Evolutionary conservation across 2,797 vertebrate genomes (phyloP), one percentile per base, ranked within the genome.

Genomic region (Thalassophryne amazonica): DNA sequence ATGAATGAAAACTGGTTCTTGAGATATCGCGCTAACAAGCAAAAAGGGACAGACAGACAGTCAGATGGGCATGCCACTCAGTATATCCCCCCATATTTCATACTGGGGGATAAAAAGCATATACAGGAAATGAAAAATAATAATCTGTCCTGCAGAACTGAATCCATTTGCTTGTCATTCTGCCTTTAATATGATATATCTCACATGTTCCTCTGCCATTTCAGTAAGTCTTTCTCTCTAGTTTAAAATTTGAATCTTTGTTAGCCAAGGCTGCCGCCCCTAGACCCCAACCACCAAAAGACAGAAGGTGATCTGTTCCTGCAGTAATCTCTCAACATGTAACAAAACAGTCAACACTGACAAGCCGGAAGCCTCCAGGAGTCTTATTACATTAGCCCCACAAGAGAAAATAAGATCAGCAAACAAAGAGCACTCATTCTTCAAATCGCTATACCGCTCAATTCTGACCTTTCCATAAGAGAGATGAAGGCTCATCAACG

Each of bases 271-370:
- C 11, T 5, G 1, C 11, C 5, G 23, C 9, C 7, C 15, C 9
- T 12, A n/a, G n/a, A n/a, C 10, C 15, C 23, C 13, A 18, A 16
- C 23, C 15, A 9, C 5, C 29, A 40, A 10, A 35, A n/a, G 30
- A 33, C 35, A 35, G 22, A 11, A 60, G 55, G 21, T 22, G 47
- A 80, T 71, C 49, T 2, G 13, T 68, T 75, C 47, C n/a, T 29
- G 29, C n/a, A 45, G 51, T 66, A 37, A 61, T 48, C 48, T 60
- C 66, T 72, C 12, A 46, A 59, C 58, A 58, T 59, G 76, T 70
- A 60, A 78, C 56, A 51, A 54, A 45, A 20, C 27, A 14, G 38
- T 42, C 13, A 29, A 71, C 69, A 57, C 52, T 32, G 21, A 43
- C 51, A 63, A 45, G 34, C 22, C 17, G 10, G 47, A 64, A 62